phyloP scores from a whole-genome alignment of 2,888 invertebrate species.

The Plemyria rubiginata region DNA sequence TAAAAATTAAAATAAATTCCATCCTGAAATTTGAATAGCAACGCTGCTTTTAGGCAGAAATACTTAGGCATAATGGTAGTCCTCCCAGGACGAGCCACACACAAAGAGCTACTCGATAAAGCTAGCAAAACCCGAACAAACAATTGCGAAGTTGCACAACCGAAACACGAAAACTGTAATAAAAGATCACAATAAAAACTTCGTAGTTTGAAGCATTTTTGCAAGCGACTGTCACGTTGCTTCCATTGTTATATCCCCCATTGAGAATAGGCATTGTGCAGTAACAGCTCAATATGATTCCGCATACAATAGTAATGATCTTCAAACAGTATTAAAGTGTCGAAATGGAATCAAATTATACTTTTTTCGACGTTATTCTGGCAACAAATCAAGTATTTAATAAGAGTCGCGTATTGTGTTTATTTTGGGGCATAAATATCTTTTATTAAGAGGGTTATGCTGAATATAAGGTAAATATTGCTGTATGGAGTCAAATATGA shows the following conservation, averaged over 20 bases:
- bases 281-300: conserved; percentile 56
- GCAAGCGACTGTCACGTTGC: conserved; percentile 27
- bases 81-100: too few relatives aligned
- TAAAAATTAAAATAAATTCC: too few relatives aligned
- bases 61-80: background rate
- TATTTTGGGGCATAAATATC: conserved; percentile 35
- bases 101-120: too few relatives aligned
- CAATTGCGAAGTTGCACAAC: background rate
- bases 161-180: background rate
- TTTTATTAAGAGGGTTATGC: conserved; percentile 29
- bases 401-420: conserved; percentile 38
- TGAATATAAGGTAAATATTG: conserved; percentile 25
- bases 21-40: too few relatives aligned
- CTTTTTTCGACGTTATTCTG: conserved; percentile 50
- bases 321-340: conserved; percentile 57
- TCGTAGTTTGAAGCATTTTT: conserved; percentile 22
- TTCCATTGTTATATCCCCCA: conserved; percentile 43
- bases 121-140: background rate
- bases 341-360: conserved; percentile 43
- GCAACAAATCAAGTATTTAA: conserved; percentile 64
- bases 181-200: conserved; percentile 12
- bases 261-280: conserved; percentile 37
- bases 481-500: conserved; percentile 4
- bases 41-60: too few relatives aligned
- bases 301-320: conserved; percentile 58